These are phyloP conservation scores for Mesorhabditis sp. DNA, from an alignment of 2,888 invertebrate species.

Conservation along the genomic window DNA sequence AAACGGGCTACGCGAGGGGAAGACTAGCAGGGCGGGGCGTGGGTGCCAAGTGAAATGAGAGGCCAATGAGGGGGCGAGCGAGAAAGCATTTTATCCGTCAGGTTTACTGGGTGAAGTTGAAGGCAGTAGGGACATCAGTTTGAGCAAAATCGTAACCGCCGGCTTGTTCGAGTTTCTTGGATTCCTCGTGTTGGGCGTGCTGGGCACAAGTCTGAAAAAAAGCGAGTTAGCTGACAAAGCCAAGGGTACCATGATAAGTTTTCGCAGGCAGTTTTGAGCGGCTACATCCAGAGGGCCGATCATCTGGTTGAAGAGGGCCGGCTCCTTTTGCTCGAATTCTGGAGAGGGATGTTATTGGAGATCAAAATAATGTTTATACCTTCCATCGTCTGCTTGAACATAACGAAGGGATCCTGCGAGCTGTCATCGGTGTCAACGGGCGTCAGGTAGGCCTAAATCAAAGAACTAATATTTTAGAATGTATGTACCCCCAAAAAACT, in stretches of 20 bases:
- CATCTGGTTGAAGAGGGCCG: slow-evolving; percentile 7
- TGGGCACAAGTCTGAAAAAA: neutral
- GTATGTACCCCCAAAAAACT: no score
- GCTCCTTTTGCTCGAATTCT: slow-evolving; percentile 2
- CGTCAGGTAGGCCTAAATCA: neutral
- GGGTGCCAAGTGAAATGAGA: neutral
- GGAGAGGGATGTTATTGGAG: neutral
- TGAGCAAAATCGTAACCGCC: slow-evolving; percentile 4
- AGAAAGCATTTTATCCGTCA: neutral
- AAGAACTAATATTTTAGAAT: neutral
- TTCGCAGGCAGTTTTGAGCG: neutral
- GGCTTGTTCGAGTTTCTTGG: neutral
- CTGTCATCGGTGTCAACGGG: neutral
- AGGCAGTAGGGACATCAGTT: neutral
- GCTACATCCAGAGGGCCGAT: neutral
- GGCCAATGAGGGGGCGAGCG: neutral
- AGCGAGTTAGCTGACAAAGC: neutral
- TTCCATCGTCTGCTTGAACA: slow-evolving; percentile 8
- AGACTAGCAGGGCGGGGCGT: neutral
- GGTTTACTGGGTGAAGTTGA: neutral
- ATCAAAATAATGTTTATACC: neutral
- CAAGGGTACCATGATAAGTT: neutral
- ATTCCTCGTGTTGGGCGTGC: neutral
- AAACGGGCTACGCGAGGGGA: neutral
- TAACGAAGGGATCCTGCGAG: neutral